Percentiles rank a stretch among this genome's conserved stretches.
These are phyloP conservation scores for Zapornia atra DNA, from an alignment of 2,113 vertebrate species.

Conservation along the genomic window DNA sequence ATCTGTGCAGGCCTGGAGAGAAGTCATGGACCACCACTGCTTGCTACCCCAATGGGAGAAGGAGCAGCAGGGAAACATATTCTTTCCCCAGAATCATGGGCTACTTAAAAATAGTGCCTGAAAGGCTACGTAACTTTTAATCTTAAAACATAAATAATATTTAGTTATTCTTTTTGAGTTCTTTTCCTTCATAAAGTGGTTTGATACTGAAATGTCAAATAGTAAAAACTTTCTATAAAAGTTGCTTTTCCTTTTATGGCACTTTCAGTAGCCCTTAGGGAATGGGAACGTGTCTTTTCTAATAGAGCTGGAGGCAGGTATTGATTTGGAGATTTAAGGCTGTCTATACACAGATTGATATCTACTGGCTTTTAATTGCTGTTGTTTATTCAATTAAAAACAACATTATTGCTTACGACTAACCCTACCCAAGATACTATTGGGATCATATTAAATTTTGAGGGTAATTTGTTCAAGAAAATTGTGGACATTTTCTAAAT, in stretches of 20 bases:
- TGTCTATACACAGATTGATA: background rate
- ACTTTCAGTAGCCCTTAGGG: background rate
- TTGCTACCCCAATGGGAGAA: background rate
- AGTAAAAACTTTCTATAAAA: background rate
- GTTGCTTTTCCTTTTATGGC: background rate
- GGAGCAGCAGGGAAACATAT: background rate
- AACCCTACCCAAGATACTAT: background rate
- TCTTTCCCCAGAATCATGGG: background rate
- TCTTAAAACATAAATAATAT: background rate
- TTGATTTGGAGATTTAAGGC: background rate
- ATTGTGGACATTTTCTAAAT: background rate
- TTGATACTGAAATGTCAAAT: background rate
- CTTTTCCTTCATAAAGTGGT: background rate
- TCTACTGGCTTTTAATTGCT: background rate
- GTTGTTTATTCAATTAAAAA: background rate
- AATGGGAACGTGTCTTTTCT: background rate
- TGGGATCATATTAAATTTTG: background rate
- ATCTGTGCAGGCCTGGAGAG: background rate
- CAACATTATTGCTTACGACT: background rate
- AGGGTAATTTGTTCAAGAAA: background rate
- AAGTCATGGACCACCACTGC: background rate
- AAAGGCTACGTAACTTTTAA: background rate
- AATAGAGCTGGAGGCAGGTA: background rate
- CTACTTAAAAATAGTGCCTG: background rate
- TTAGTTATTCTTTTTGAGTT: background rate